Base-by-base conservation (phyloP, 2,888 invertebrate species). In the Mythimna albipuncta region DNA sequence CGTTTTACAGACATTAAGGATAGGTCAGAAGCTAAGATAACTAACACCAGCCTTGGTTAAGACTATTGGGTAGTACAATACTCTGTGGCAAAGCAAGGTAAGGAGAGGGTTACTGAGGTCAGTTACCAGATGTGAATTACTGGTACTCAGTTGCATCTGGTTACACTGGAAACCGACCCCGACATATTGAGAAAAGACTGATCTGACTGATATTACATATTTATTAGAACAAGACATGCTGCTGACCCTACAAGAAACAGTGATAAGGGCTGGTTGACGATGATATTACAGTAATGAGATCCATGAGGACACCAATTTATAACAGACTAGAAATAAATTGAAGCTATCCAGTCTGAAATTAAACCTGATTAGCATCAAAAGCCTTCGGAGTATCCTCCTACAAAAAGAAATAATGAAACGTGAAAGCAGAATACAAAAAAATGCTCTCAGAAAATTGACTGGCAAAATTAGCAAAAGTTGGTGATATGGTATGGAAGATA, bases 401-500 rank as follows among this genome's bases (percentile, higher is more conserved):
- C 13, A 26, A 65, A 71, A 61, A 2, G 26, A 47, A 47, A 61
- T 57, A 68, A 63, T 26, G 1, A 26, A 58, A 69, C 10, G 21
- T 32, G 10, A 65, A 68, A 59, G 19, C 58, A 21, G 52, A 80
- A 58, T 21, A 64, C 52, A 47, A 59, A 75, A 26, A 69, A 73
- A 52, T 59, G n/a, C 32, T 38, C 58, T 19, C 57, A 9, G 41
- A 69, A 80, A 77, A 72, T 79, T 71, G 57, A 58, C 59, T 67
- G 47, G 54, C 21, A 80, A 81, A 68, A 81, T 75, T 74, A 70
- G 41, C 59, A 58, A 61, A 61, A 57, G 26, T 19, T 69, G 41
- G 13, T 67, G 44, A 62, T 62, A 79, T 64, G 75, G 54, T 41
- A 35, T 61, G 52, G 70, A 72, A 32, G 21, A 82, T 75, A 67